These are phyloP conservation scores for Archilochus colubris DNA, from an alignment of 2,113 vertebrate species.

Conservation along the genomic window DNA sequence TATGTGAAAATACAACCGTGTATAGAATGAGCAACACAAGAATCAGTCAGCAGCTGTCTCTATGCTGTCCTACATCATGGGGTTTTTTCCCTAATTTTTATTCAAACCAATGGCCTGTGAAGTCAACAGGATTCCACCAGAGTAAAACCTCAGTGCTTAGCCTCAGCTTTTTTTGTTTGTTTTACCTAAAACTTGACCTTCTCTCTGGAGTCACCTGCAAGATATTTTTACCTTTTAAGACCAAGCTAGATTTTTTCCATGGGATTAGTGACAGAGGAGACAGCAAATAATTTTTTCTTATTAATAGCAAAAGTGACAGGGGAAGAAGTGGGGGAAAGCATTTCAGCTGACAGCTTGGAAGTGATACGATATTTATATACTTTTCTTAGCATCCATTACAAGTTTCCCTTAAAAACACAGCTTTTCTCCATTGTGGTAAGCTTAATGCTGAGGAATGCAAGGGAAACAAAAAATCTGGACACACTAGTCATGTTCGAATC, in stretches of 20 bases:
- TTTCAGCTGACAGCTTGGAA: neutral
- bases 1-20: neutral
- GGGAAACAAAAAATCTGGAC: conserved; percentile 21
- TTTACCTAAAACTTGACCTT: neutral
- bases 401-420: neutral
- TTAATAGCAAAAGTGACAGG: neutral
- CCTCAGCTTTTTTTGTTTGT: neutral
- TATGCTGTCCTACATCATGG: neutral
- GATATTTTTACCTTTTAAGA: neutral
- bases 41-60: neutral
- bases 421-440: neutral
- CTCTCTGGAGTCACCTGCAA: neutral
- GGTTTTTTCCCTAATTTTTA: neutral
- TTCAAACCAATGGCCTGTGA: neutral
- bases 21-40: neutral
- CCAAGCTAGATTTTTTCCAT: neutral
- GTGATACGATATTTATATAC: neutral
- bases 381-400: neutral
- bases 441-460: neutral
- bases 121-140: neutral
- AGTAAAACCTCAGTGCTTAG: neutral
- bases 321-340: neutral
- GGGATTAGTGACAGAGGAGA: neutral
- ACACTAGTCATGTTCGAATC: neutral
- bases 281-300: neutral